Base-by-base conservation (phyloP, 2,888 invertebrate genomes). In the Drosophila multiciliata region DNA sequence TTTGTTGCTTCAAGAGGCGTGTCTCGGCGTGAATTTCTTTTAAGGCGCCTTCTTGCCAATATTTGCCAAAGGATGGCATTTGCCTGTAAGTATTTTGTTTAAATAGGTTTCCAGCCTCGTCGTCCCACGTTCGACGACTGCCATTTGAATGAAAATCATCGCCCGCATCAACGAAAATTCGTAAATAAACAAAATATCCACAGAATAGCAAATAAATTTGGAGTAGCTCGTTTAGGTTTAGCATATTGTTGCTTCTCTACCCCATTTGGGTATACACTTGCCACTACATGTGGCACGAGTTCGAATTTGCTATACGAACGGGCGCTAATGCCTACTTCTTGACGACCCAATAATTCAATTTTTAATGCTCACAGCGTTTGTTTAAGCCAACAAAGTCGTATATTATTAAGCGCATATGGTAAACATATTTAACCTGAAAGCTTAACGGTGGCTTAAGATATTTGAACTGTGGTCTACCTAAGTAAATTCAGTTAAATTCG, bases 171-270 rank as follows among this genome's bases (percentile, higher is more conserved):
- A 75, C 83, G 86, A 83, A 87, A 85, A 83, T 78, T 80, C 85
- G 73, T 83, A 83, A 82, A 83, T 79, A 86, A 90, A 91, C 86
- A 91, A 75, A 87, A 88, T 83, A 88, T 84, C 79, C 82, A 68
- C 75, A 81, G 77, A 80, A 78, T 87, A 75, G 89, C 82, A 87
- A 87, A 87, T 89, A 87, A 68, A 85, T 75, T 75, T 74, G 72
- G 71, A 62, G 55, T 63, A 63, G 65, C 54, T 58, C 12, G n/a
- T 62, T 33, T 49, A 9, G n/a, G 66, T 42, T 66, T 68, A 55
- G 50, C 59, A 57, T 59, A 69, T 63, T 55, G 63, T 68, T 58
- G 59, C 26, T 20, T 33, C 23, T n/a, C 23, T n/a, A 20, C 23
- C 17, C 17, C 23, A 45, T 36, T 17, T n/a, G 6, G 12, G 17